These are phyloP conservation scores for Agrotis clavis DNA, from an alignment of 2,888 invertebrate species.

Conservation along the genomic window DNA sequence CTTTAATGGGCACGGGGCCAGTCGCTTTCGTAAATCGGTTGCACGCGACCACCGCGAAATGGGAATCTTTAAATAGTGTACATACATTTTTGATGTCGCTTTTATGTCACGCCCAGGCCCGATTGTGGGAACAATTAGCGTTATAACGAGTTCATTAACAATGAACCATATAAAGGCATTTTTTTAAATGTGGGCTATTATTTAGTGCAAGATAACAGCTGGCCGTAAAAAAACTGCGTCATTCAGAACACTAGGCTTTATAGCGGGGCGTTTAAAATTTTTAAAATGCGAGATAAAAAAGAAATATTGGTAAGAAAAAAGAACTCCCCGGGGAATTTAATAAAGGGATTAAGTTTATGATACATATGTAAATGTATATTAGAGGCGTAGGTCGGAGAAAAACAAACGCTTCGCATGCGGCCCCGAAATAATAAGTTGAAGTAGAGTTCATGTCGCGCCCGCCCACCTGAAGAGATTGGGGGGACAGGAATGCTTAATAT, in stretches of 20 bases:
- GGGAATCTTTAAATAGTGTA: conserved; percentile 89
- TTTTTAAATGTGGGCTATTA: conserved; percentile 66
- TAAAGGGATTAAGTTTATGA: conserved; percentile 84
- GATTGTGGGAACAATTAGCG: conserved; percentile 88
- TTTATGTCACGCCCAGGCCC: conserved; percentile 84
- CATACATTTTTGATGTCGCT: conserved; percentile 89
- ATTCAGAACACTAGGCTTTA: conserved; percentile 53
- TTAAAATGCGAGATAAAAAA: conserved; percentile 62
- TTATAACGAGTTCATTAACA: conserved; percentile 87
- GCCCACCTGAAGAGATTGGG: conserved; percentile 89
- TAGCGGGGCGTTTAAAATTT: conserved; percentile 55
- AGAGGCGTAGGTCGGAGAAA: conserved; percentile 81
- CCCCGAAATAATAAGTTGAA: conserved; percentile 89
- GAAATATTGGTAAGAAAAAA: conserved; percentile 71
- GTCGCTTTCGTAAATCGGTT: conserved; percentile 87
- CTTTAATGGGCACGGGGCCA: conserved; percentile 90
- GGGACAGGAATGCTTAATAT: conserved; percentile 90
- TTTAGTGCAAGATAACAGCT: conserved; percentile 66
- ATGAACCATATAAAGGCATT: conserved; percentile 67
- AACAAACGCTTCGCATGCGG: conserved; percentile 85
- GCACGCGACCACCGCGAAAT: conserved; percentile 87
- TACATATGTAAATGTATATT: conserved; percentile 81
- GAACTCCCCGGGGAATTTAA: conserved; percentile 79
- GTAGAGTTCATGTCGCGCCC: conserved; percentile 84
- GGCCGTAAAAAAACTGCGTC: conserved; percentile 51